Conservation (phyloP, 2,888 invertebrate species). For the Pachliopta kotzebuea region DNA sequence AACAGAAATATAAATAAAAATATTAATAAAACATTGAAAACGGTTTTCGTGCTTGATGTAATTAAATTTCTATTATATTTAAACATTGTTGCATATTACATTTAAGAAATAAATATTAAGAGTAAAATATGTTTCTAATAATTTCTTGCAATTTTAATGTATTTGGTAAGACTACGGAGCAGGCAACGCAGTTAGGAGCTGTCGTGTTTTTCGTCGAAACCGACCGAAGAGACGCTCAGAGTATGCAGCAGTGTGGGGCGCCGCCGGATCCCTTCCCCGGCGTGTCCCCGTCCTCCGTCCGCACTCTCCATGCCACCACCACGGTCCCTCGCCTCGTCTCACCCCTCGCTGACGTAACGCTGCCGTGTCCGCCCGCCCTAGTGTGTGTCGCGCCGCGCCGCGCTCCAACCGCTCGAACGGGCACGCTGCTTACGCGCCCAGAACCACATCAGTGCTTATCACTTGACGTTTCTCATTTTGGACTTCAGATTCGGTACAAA, state of each 20-base stretch:
- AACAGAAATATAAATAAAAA: too few species aligned
- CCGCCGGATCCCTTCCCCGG: constrained; percentile 37
- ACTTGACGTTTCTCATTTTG: constrained; percentile 71
- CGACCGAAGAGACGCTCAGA: constrained; percentile 66
- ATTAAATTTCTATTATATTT: too few species aligned
- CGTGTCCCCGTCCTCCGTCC: constrained; percentile 21
- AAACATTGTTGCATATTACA: too few species aligned
- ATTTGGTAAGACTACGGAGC: constrained; percentile 37
- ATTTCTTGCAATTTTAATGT: constrained; percentile 25
- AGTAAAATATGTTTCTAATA: constrained; percentile 49
- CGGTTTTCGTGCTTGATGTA: too few species aligned
- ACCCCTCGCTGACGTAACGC: constrained; percentile 77
- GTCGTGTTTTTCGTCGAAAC: constrained; percentile 69
- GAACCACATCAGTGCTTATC: constrained; percentile 67
- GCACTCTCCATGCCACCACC: constrained; percentile 39
- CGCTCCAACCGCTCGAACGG: constrained; percentile 65
- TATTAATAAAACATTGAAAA: too few species aligned
- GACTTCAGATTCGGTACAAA: constrained; percentile 57
- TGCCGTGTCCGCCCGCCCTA: constrained; percentile 76
- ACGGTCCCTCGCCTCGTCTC: constrained; percentile 48
- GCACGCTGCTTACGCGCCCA: constrained; percentile 53
- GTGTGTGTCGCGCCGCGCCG: constrained; percentile 78
- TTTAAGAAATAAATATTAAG: constrained; percentile 33
- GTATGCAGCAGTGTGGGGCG: constrained; percentile 75
- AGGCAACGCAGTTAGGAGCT: constrained; percentile 46